Conservation (phyloP, 2,113 vertebrate species). For the Brachypteracias leptosomus region DNA sequence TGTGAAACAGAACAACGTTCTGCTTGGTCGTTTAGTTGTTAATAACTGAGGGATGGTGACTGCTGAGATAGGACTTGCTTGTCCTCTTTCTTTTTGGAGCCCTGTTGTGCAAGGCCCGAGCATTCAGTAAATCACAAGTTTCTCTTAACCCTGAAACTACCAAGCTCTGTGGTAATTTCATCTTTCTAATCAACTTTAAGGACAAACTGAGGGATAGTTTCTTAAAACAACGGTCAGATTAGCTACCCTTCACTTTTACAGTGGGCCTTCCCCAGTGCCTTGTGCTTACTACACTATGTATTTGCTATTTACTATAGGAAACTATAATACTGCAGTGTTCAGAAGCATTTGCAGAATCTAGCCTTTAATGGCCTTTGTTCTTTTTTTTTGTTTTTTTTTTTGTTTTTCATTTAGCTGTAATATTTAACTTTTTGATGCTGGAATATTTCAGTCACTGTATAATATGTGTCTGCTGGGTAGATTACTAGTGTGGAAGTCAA, state of each 20-base stretch:
- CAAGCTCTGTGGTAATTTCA: not conserved
- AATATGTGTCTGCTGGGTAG: not conserved
- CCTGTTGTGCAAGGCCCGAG: not conserved
- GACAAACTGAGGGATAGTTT: not conserved
- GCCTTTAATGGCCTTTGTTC: not conserved
- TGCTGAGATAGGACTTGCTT: not conserved
- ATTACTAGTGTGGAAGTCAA: not conserved
- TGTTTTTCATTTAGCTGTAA: not conserved
- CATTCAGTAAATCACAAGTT: not conserved
- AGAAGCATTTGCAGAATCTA: not conserved
- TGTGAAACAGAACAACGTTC: not conserved
- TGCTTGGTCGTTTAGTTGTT: not conserved
- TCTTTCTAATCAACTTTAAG: not conserved
- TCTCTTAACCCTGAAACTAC: not conserved
- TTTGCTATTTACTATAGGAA: not conserved
- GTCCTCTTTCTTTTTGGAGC: not conserved
- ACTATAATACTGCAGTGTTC: not conserved
- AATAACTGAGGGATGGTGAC: not conserved
- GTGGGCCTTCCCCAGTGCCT: not conserved
- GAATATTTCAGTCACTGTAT: not conserved
- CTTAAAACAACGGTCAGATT: not conserved
- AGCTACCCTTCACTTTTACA: not conserved
- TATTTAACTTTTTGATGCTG: not conserved
- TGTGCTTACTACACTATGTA: not conserved
- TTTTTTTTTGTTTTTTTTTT: not conserved